Evolutionary conservation across 2,888 invertebrate species (phyloP).

Genomic region (Asteroscopus sphinx): DNA sequence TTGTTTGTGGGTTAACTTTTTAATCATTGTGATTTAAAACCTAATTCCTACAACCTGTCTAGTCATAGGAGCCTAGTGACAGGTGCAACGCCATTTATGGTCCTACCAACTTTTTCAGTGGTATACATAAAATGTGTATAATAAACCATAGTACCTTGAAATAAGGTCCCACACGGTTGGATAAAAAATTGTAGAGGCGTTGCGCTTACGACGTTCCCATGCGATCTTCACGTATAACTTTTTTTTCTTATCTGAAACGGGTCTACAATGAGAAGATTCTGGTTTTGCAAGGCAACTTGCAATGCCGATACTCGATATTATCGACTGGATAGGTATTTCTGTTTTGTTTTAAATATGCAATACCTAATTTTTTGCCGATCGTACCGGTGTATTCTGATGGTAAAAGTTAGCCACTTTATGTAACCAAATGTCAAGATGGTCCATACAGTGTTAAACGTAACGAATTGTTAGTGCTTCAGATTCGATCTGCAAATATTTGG

Average conservation of each 20-base stretch:
- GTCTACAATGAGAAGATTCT: constrained; percentile 87
- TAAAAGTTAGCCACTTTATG: constrained; percentile 23
- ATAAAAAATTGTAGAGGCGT: constrained; percentile 69
- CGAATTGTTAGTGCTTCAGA: background rate
- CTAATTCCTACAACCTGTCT: constrained; percentile 65
- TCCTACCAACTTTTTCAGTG: constrained; percentile 70
- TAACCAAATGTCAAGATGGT: constrained; percentile 14
- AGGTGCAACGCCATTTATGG: constrained; percentile 84
- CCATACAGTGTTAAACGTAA: constrained; percentile 3
- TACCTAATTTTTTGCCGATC: constrained; percentile 48
- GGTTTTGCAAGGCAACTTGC: constrained; percentile 86
- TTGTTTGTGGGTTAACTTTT: constrained; percentile 35
- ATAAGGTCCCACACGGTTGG: constrained; percentile 68
- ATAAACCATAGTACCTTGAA: constrained; percentile 65
- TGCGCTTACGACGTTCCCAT: constrained; percentile 83
- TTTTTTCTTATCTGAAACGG: constrained; percentile 81
- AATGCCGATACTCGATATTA: constrained; percentile 81
- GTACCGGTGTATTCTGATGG: constrained; percentile 6
- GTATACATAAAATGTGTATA: constrained; percentile 60
- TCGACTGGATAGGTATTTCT: constrained; percentile 69
- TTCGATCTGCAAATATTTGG: too few relatives aligned
- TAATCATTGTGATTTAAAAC: constrained; percentile 60
- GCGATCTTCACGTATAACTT: constrained; percentile 80
- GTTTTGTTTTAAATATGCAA: constrained; percentile 64
- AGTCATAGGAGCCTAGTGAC: constrained; percentile 75